Evolutionary conservation across 92 coral and sea anemone species (phyloP).

Genomic region (Muricea muricata): DNA sequence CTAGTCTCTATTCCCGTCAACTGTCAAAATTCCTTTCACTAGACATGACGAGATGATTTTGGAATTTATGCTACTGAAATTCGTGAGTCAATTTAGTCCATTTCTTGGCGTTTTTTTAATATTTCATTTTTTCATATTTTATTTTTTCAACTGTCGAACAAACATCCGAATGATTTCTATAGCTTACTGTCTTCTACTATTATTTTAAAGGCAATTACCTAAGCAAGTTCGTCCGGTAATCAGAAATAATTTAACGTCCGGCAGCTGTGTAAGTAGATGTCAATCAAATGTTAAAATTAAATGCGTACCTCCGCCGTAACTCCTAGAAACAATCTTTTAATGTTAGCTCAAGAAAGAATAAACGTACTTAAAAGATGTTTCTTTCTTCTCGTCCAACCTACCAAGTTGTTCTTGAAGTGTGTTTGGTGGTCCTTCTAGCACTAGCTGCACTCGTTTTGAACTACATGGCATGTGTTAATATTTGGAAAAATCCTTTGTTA

Average conservation of each 20-base stretch:
- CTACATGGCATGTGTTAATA: constrained; percentile 60
- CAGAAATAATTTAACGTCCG: neutral
- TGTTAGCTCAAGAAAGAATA: neutral
- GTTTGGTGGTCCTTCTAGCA: constrained; percentile 30
- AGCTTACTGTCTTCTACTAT: too few species aligned
- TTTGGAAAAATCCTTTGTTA: constrained; percentile 71
- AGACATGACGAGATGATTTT: too few species aligned
- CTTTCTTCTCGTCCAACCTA: constrained; percentile 50
- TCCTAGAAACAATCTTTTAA: neutral
- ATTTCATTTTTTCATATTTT: too few species aligned
- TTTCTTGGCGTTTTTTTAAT: too few species aligned
- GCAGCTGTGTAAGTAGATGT: neutral
- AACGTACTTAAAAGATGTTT: neutral
- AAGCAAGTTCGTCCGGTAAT: too few species aligned
- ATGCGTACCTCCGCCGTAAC: neutral
- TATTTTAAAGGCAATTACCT: too few species aligned
- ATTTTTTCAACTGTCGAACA: too few species aligned
- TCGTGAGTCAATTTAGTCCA: too few species aligned
- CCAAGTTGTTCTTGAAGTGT: constrained; percentile 61
- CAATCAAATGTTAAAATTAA: neutral
- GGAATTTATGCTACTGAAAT: too few species aligned
- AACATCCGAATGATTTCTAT: too few species aligned
- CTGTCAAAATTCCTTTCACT: too few species aligned
- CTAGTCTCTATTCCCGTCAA: too few species aligned
- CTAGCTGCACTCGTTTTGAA: constrained; percentile 65